Percentiles rank a stretch among this genome's conserved stretches.
These are phyloP conservation scores for Mormyrus lacerda DNA, from an alignment of 2,113 vertebrate species.

Conservation along the genomic window DNA sequence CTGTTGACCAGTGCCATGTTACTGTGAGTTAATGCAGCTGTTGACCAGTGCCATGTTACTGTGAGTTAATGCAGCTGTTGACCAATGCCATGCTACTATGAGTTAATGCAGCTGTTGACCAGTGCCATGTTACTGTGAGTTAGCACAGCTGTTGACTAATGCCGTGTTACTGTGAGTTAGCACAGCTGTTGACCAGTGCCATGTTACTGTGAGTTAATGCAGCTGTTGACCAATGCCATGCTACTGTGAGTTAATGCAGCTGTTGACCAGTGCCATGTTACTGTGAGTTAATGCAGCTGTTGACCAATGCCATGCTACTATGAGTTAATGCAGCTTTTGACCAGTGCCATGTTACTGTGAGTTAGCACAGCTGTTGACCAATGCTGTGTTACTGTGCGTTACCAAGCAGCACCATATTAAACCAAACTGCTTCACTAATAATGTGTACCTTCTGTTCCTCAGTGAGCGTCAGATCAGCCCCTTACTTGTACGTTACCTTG, in stretches of 20 bases:
- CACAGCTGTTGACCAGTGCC: neutral
- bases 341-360: neutral
- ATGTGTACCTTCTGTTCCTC: neutral
- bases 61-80: too few relatives aligned
- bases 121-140: neutral
- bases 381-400: neutral
- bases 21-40: neutral
- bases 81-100: neutral
- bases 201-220: neutral
- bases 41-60: neutral
- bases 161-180: neutral
- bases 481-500: neutral
- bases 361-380: neutral
- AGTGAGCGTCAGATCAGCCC: neutral
- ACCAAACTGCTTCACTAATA: neutral
- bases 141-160: neutral
- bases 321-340: neutral
- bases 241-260: neutral
- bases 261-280: neutral
- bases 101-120: neutral
- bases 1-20: neutral
- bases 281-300: too few relatives aligned
- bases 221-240: neutral
- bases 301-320: neutral
- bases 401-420: neutral